Base-by-base conservation (phyloP, 2,888 invertebrate genomes). In the Corythucha ciliata region DNA sequence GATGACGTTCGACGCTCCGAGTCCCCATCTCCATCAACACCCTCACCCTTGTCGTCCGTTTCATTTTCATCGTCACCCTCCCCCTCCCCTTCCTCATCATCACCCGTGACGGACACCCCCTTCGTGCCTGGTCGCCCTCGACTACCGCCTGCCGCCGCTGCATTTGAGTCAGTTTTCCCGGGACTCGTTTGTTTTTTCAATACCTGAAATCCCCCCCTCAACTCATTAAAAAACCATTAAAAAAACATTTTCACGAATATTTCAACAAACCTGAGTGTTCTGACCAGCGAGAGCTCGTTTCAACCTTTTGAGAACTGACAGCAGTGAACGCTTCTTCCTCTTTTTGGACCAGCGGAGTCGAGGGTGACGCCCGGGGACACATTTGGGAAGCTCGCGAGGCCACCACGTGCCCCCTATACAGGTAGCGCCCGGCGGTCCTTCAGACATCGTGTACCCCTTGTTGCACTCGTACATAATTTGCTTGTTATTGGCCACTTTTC, bases 391-490 rank as follows among this genome's bases (percentile, higher is more conserved):
- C 61, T 89, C 81, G 58, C 78, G 76, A 0, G 96, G 96, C 57
- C 90, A 87, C 96, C 96, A 96, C 54, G 80, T 79, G 0, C 94
- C 94, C 6, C 91, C 89, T 22, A 96, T 80, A 62, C 96, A 96
- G 0, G 94, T 96, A 1, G 96, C 93, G 1, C 92, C 92, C 0
- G 89, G 87, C 0, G 90, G 84, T 2, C 94, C 94, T 59, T 83
- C 82, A 21, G 81, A 80, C 22, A 94, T 67, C 0, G 88, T 84
- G 64, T 85, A 93, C 0, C 92, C 92, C 63, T 87, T 85, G 61
- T 92, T 84, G 65, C 94, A 96, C 63, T 93, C 92, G 68, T 91
- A 96, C 83, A 90, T 88, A 50, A 93, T 91, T 69, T 92, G 92
- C 61, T 91, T 88, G 66, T 92, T 91, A 67, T 92, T 91, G 1